Percentiles rank a stretch among this genome's conserved stretches.
Conservation (phyloP, 1,140 invertebrate species). For the Drosophila serrata region DNA sequence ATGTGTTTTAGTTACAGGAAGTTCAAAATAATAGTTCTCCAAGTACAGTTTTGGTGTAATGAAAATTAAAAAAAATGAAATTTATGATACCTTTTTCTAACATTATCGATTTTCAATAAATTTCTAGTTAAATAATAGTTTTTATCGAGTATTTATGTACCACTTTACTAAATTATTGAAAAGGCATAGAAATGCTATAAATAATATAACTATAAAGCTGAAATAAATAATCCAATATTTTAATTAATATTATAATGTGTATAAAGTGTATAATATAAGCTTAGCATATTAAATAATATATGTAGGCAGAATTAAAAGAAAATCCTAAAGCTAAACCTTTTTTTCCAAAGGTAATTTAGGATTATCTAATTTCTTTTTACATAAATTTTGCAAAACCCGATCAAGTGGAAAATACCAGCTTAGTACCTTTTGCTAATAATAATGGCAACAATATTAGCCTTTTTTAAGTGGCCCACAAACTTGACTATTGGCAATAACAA, state of each 20-base stretch:
- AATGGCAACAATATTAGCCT: constrained; percentile 40
- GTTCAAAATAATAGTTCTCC: neutral
- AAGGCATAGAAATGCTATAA: neutral
- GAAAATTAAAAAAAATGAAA: no score
- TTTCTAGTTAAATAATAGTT: no score
- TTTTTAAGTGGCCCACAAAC: constrained; percentile 49
- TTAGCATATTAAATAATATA: neutral
- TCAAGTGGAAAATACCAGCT: constrained; percentile 47
- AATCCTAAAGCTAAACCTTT: neutral
- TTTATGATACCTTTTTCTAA: neutral
- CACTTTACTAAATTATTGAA: neutral
- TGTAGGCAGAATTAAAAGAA: no score
- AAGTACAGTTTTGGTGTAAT: neutral
- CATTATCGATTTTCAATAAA: no score
- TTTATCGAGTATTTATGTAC: no score
- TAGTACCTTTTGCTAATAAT: constrained; percentile 15
- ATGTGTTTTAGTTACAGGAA: neutral
- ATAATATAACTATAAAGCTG: neutral
- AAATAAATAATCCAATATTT: neutral
- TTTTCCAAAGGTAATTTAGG: neutral
- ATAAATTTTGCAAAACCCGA: constrained; percentile 17
- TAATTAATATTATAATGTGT: neutral
- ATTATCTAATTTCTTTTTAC: neutral
- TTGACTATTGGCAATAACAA: constrained; percentile 36
- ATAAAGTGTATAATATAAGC: neutral